These are phyloP conservation scores for Lepus townsendii DNA, from an alignment of 2,797 vertebrate genomes.

Conservation along the genomic window DNA sequence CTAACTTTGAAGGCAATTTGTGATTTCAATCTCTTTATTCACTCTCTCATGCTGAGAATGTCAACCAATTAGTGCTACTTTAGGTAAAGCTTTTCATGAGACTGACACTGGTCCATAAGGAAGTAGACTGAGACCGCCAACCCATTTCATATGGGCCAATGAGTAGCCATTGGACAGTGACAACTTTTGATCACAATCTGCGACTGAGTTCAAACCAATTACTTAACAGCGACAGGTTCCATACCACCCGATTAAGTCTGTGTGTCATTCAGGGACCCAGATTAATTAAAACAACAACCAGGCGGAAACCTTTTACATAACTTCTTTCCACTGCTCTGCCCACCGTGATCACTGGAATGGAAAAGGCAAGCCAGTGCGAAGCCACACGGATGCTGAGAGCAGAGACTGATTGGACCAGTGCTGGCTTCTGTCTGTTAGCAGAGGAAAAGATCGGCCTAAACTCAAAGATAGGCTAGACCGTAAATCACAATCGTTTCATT, in stretches of 20 bases:
- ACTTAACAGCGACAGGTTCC: constrained; percentile 82
- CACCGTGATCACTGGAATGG: constrained; percentile 54
- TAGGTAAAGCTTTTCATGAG: constrained; percentile 78
- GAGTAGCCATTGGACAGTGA: constrained; percentile 78
- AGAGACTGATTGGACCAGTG: not conserved
- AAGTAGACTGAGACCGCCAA: constrained; percentile 79
- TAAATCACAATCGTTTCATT: not conserved
- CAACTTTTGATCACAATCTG: constrained; percentile 80
- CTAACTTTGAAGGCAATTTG: constrained; percentile 62
- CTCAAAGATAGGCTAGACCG: not conserved
- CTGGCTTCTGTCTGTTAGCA: not conserved
- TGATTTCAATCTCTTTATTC: constrained; percentile 71
- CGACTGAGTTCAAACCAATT: constrained; percentile 81
- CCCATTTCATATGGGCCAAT: constrained; percentile 80
- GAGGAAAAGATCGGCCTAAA: not conserved
- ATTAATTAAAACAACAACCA: constrained; percentile 85
- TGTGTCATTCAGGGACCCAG: constrained; percentile 78
- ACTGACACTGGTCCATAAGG: constrained; percentile 73
- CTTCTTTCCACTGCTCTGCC: constrained; percentile 73
- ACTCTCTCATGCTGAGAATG: constrained; percentile 76
- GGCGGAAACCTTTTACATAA: constrained; percentile 75
- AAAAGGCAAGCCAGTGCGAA: constrained; percentile 49
- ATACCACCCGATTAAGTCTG: constrained; percentile 72
- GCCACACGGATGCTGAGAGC: not conserved
- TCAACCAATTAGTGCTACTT: constrained; percentile 82